phyloP scores from a whole-genome alignment of 2,797 vertebrate species.

The Clarias laeviceps region DNA sequence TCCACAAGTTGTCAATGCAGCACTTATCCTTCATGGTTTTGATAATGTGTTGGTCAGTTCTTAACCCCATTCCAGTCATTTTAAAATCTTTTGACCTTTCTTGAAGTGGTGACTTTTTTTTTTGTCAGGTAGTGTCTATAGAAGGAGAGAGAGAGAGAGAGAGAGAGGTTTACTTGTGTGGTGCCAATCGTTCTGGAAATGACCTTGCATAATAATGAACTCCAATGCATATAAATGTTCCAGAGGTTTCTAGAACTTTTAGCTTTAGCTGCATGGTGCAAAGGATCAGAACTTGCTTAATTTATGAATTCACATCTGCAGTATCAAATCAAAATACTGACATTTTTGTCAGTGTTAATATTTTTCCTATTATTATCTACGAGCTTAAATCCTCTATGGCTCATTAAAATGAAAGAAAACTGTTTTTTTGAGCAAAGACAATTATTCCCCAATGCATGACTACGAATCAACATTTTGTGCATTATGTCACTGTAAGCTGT shows the following conservation, averaged over 20 bases:
- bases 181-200: not conserved
- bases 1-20: too few relatives aligned
- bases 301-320: not conserved
- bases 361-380: not conserved
- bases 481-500: slow-evolving; percentile 4
- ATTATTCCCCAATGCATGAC: not conserved
- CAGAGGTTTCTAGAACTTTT: not conserved
- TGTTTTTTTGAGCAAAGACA: not conserved
- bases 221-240: not conserved
- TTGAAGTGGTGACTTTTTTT: too few relatives aligned
- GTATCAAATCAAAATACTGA: not conserved
- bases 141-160: too few relatives aligned
- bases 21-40: too few relatives aligned
- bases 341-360: too few relatives aligned
- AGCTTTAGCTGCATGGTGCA: not conserved
- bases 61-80: too few relatives aligned
- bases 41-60: too few relatives aligned
- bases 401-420: not conserved
- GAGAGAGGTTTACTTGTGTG: too few relatives aligned
- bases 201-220: not conserved
- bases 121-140: too few relatives aligned
- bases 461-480: not conserved
- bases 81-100: too few relatives aligned
- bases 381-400: not conserved
- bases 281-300: not conserved